phyloP scores from a whole-genome alignment of 2,113 vertebrate genomes.

The Isurus oxyrinchus region DNA sequence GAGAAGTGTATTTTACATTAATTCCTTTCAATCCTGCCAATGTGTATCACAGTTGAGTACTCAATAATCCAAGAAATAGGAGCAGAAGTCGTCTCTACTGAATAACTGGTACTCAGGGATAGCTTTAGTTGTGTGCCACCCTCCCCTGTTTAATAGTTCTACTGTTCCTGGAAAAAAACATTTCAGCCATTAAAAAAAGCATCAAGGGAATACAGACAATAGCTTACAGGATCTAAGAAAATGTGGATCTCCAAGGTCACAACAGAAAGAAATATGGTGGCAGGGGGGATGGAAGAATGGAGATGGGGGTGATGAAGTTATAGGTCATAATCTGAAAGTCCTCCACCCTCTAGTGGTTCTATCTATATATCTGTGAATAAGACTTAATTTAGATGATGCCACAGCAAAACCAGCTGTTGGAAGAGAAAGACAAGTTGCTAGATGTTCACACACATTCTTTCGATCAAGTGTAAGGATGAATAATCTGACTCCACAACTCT shows the following conservation, averaged over 20 bases:
- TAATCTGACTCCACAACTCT: background rate
- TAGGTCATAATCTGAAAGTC: background rate
- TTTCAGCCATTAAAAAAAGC: background rate
- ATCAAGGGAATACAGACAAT: no score
- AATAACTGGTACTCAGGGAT: background rate
- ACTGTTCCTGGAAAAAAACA: background rate
- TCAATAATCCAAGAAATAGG: background rate
- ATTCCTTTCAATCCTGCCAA: background rate
- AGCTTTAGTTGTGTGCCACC: background rate
- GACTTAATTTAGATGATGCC: background rate
- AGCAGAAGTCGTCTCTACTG: background rate
- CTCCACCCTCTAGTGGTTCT: background rate
- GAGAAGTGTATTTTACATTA: background rate
- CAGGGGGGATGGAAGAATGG: background rate
- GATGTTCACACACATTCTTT: background rate
- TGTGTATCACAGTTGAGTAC: background rate
- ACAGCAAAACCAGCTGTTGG: background rate
- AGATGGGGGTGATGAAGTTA: background rate
- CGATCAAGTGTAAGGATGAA: background rate
- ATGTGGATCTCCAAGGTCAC: background rate
- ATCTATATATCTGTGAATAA: background rate
- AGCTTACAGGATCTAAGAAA: background rate
- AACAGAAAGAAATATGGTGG: background rate
- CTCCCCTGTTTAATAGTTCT: background rate
- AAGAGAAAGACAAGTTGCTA: background rate